Evolutionary conservation across 2,113 vertebrate species (phyloP), one percentile per base, ranked within the genome.

Genomic region (Microtus ochrogaster): DNA sequence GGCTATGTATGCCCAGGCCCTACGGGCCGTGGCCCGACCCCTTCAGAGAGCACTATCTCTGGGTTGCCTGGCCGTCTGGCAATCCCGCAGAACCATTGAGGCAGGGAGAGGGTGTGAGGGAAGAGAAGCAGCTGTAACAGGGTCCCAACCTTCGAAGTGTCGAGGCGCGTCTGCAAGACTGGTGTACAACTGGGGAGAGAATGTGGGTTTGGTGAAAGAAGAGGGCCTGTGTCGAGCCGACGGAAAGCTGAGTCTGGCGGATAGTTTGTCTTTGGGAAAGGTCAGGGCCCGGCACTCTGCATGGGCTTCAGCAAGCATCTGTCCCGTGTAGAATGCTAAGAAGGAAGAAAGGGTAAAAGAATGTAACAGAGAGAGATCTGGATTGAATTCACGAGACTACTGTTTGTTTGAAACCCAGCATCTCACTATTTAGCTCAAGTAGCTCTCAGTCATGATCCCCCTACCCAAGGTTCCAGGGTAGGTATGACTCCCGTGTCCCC

Each of bases 21-120:
- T 3, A 13, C 1, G 0, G n/a, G 24, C 55, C n/a, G 24, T 2
- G 24, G 22, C 36, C 11, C 7, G 41, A 28, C 12, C 81, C 24
- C 55, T 63, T 41, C 81, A 17, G 55, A 41, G 24, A 28, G 12
- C 36, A 17, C 26, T 9, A 1, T 41, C 24, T 10, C 58, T 14
- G 7, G n/a, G 58, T 41, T 5, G n/a, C n/a, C 58, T 63, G 55
- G 3, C 2, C 8, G 22, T 41, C 81, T 17, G 81, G 81, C n/a
- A 41, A 14, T 30, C 28, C 58, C 24, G 10, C 55, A 58, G 55
- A 30, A 21, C n/a, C 41, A 13, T 41, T 41, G n/a, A 83, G n/a
- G n/a, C 24, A 11, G 58, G 81, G n/a, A 30, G 55, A 63, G n/a
- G 81, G n/a, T 41, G 55, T 28, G n/a, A 41, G 55, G n/a, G 55